These are phyloP conservation scores for Popillia japonica DNA, from an alignment of 1,140 invertebrate genomes.

Conservation along the genomic window DNA sequence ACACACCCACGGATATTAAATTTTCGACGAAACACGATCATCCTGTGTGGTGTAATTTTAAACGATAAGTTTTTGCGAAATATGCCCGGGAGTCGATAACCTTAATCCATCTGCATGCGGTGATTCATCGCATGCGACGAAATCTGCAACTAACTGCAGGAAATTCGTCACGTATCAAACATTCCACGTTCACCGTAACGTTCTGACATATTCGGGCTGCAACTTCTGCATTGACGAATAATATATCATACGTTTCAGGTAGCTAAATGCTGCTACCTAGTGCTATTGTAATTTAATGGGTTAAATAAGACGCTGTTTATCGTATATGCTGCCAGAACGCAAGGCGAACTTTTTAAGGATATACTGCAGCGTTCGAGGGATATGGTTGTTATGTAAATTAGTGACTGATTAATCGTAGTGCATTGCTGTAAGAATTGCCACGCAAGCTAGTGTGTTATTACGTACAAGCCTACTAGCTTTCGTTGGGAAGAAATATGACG, in stretches of 20 bases:
- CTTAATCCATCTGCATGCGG: not conserved
- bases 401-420: no score
- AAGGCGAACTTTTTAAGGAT: not conserved
- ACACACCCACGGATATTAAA: no score
- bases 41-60: no score
- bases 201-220: not conserved
- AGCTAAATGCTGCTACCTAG: not conserved
- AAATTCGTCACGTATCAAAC: slow-evolving; percentile 3
- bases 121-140: not conserved
- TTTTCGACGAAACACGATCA: not conserved
- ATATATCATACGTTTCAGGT: not conserved
- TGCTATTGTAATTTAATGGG: not conserved
- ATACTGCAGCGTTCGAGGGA: not conserved
- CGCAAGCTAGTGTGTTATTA: no score
- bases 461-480: no score
- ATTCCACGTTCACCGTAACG: not conserved
- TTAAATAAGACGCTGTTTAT: not conserved
- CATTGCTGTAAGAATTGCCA: no score
- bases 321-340: not conserved
- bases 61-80: no score
- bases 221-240: slow-evolving; percentile 9
- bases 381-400: no score
- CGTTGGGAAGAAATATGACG: no score
- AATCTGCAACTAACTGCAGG: slow-evolving; percentile 4
- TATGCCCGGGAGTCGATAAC: no score